Evolutionary conservation across 2,113 vertebrate species (phyloP), one percentile per base, ranked within the genome.

Genomic region (Dipodomys stephensi): DNA sequence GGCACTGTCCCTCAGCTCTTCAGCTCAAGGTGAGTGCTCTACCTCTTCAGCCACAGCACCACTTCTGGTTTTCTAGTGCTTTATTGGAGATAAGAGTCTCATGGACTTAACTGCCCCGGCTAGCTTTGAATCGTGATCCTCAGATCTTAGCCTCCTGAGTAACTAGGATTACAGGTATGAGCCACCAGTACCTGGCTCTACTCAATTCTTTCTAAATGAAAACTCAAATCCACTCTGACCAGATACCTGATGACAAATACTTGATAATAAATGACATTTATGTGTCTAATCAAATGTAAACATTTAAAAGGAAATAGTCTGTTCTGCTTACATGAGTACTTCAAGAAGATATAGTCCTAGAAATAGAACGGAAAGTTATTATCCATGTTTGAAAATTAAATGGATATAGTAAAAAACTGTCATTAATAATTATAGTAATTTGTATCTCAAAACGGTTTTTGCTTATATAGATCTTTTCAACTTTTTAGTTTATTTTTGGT

Each of bases 191-290:
- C 39, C 3, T 39, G 39, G 1, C 1, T 39, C 39, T 39, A 39
- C 25, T 92, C 62, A 77, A 28, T 81, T 88, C 9, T 87, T 95
- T 92, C 46, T 32, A 85, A 88, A 72, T 44, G 53, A 95, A 88
- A 89, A 69, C 23, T 72, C 72, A 27, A 9, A 35, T 78, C 4
- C 46, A 71, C 12, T 81, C 32, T 91, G 53, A 19, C 4, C n/a
- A 91, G 32, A 68, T 25, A 83, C 28, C 27, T 71, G 44, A 44
- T 84, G 65, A 15, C 82, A 91, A 78, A 90, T 69, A 80, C 13
- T 18, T 23, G 30, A 23, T 71, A 35, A 1, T 25, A 93, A 88
- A 28, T 79, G 8, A 16, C 18, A 72, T 57, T 82, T 79, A 90
- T 74, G 87, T 87, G 6, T 94, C 73, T 39, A 92, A 64, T 77